Evolutionary conservation across 1,140 invertebrate species (phyloP).

Genomic region (Andrena cerasifolii): DNA sequence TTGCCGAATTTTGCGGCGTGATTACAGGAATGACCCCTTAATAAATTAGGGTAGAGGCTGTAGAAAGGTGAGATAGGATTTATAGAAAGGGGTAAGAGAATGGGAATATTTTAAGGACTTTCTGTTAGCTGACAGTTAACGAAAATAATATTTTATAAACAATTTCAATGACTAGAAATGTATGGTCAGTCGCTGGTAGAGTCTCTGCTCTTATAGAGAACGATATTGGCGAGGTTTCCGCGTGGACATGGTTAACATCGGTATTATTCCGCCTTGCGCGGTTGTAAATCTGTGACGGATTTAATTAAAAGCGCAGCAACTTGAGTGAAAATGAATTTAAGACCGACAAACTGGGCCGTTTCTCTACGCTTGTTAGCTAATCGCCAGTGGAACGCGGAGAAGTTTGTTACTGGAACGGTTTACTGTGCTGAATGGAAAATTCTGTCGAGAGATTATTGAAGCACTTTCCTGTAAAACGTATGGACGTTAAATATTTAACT

Average conservation of each 20-base stretch:
- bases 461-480: not conserved
- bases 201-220: not conserved
- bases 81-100: no score
- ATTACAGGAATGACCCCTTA: no score
- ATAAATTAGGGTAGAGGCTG: no score
- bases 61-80: no score
- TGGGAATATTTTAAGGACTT: no score
- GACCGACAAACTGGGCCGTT: not conserved
- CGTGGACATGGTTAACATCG: not conserved
- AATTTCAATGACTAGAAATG: not conserved
- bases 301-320: slow-evolving; percentile 5
- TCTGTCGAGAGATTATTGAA: not conserved
- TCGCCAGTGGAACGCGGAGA: not conserved
- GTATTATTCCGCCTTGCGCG: not conserved
- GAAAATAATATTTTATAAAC: no score
- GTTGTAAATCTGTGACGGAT: not conserved
- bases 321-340: not conserved
- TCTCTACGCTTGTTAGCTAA: not conserved
- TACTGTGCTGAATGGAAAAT: not conserved
- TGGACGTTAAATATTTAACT: no score
- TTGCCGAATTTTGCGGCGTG: no score
- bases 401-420: not conserved
- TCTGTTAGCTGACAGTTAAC: no score
- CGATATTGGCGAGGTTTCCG: not conserved
- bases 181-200: not conserved